Conservation (phyloP, 2,113 vertebrate genomes). For the Sitta europaea region DNA sequence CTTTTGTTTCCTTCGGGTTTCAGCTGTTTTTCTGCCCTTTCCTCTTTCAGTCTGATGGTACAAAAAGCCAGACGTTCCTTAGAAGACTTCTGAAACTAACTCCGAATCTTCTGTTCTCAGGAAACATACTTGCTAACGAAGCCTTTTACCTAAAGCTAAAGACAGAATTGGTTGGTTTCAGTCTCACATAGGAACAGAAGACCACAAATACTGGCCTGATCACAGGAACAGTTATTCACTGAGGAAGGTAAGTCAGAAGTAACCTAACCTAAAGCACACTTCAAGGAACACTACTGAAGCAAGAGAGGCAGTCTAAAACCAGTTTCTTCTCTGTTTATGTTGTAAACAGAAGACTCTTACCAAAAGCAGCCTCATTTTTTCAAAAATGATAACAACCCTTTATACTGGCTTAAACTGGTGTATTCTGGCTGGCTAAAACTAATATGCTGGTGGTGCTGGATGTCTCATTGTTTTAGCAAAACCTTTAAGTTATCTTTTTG, state of each 20-base stretch:
- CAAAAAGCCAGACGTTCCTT: neutral
- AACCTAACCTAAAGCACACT: neutral
- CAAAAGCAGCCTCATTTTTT: neutral
- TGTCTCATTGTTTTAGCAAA: neutral
- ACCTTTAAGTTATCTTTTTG: neutral
- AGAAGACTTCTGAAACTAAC: neutral
- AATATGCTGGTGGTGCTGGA: neutral
- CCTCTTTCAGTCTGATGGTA: neutral
- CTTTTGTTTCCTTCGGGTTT: constrained; percentile 23
- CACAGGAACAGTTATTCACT: neutral
- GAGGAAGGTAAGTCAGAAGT: neutral
- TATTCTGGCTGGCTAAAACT: neutral
- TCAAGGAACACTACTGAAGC: neutral
- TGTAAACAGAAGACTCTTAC: neutral
- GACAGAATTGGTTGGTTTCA: neutral
- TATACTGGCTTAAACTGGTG: neutral
- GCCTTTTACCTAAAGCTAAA: neutral
- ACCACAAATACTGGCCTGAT: neutral
- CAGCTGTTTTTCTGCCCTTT: neutral
- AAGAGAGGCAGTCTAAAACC: neutral
- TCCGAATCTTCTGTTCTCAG: neutral
- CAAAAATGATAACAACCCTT: neutral
- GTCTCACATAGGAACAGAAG: neutral
- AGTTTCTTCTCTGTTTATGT: neutral
- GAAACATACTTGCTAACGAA: neutral